Evolutionary conservation across 2,888 invertebrate species (phyloP).

Genomic region (Polymixis lichenea): DNA sequence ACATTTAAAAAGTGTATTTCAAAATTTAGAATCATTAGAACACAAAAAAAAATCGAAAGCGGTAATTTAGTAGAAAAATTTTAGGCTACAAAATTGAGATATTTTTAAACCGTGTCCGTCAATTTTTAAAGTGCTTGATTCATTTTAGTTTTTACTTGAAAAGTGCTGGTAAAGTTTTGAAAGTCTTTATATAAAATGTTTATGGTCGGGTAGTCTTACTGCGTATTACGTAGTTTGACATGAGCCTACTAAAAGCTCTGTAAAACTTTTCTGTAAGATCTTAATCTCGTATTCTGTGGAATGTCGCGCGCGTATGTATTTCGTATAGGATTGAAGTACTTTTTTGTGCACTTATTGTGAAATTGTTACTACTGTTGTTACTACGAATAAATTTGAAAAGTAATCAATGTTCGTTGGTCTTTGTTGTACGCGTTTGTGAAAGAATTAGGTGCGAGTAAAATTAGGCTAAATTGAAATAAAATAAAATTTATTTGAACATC

Average conservation of each 20-base stretch:
- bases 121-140: slow-evolving; percentile 44
- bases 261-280: slow-evolving; percentile 42
- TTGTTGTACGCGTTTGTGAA: background rate
- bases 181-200: slow-evolving; percentile 10
- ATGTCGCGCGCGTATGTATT: background rate
- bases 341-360: no score
- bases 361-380: background rate
- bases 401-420: background rate
- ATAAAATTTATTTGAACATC: background rate
- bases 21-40: slow-evolving; percentile 3
- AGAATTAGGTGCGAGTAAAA: background rate
- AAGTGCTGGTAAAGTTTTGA: slow-evolving; percentile 43
- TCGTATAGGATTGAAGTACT: background rate
- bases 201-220: background rate
- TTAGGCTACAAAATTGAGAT: background rate
- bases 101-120: background rate
- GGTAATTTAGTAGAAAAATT: background rate
- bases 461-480: background rate
- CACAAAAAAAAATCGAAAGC: background rate
- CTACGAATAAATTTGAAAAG: background rate
- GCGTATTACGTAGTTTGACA: slow-evolving; percentile 31
- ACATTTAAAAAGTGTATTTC: slow-evolving; percentile 52
- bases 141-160: slow-evolving; percentile 9
- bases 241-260: background rate
- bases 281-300: slow-evolving; percentile 13